Percentiles rank a stretch among this genome's conserved stretches.
These are phyloP conservation scores for Bombus impatiens DNA, from an alignment of 1,140 invertebrate species.

Conservation along the genomic window DNA sequence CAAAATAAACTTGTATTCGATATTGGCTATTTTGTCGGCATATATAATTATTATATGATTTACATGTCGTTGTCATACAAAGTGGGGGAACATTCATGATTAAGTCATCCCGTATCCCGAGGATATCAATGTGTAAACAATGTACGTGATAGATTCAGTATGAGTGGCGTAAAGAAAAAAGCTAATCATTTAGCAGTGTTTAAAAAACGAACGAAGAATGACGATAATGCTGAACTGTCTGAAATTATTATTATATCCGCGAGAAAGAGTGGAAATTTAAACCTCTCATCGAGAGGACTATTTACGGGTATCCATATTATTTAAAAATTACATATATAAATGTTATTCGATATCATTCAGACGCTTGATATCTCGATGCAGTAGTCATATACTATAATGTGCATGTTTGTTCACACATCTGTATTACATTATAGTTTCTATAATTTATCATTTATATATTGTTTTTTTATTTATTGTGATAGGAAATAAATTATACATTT, in stretches of 20 bases:
- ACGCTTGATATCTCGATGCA: conserved; percentile 42
- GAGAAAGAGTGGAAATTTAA: conserved; percentile 89
- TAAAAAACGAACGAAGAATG: conserved; percentile 86
- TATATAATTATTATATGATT: neutral
- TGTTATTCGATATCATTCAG: conserved; percentile 9
- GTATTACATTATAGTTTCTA: conserved; percentile 36
- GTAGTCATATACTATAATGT: conserved; percentile 12
- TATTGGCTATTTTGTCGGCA: neutral
- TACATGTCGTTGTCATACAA: neutral
- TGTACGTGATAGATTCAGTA: conserved; percentile 31
- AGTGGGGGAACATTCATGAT: conserved; percentile 21
- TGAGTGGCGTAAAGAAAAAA: conserved; percentile 69
- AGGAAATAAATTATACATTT: neutral
- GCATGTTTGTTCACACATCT: conserved; percentile 29
- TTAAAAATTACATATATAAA: conserved; percentile 26
- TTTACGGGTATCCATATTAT: conserved; percentile 85
- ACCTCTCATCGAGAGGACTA: conserved; percentile 89
- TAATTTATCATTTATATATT: conserved; percentile 49
- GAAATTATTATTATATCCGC: conserved; percentile 89
- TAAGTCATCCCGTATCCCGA: conserved; percentile 31
- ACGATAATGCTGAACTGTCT: conserved; percentile 87
- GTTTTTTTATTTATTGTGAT: neutral
- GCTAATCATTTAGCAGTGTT: conserved; percentile 85
- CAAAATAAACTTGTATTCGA: neutral
- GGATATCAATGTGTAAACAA: conserved; percentile 35